Evolutionary conservation across 2,797 vertebrate genomes (phyloP).

Genomic region (Gadopsis marmoratus): DNA sequence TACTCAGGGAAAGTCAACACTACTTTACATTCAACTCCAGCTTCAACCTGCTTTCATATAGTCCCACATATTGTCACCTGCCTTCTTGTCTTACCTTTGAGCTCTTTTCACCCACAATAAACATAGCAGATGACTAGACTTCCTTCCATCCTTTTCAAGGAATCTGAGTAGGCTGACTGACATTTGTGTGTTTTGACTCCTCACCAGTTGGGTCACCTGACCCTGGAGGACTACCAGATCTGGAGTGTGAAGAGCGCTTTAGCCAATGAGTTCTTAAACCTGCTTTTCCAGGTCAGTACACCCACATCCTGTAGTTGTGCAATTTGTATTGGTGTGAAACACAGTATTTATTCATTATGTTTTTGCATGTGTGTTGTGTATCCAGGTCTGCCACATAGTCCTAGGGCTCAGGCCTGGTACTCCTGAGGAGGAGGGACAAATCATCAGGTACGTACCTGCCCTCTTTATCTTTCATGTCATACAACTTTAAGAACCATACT

Average conservation of each 20-base stretch:
- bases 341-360: background rate
- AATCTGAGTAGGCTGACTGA: conserved; percentile 31
- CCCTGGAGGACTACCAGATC: conserved; percentile 98
- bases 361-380: background rate
- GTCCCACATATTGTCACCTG: background rate
- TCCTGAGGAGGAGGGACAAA: conserved; percentile 97
- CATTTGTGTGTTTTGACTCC: conserved; percentile 31
- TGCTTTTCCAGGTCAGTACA: conserved; percentile 94
- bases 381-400: conserved; percentile 97
- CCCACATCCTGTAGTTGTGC: background rate
- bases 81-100: conserved; percentile 2
- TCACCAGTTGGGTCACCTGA: conserved; percentile 92
- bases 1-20: background rate
- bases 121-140: background rate
- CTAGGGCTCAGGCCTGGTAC: conserved; percentile 95
- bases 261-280: conserved; percentile 98
- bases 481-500: background rate
- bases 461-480: background rate
- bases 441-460: conserved; percentile 89
- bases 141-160: background rate
- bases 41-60: background rate
- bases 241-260: conserved; percentile 99
- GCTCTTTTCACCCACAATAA: conserved; percentile 25
- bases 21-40: background rate
- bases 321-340: background rate